phyloP scores from a whole-genome alignment of 2,888 invertebrate species.

The Petrolisthes cinctipes region DNA sequence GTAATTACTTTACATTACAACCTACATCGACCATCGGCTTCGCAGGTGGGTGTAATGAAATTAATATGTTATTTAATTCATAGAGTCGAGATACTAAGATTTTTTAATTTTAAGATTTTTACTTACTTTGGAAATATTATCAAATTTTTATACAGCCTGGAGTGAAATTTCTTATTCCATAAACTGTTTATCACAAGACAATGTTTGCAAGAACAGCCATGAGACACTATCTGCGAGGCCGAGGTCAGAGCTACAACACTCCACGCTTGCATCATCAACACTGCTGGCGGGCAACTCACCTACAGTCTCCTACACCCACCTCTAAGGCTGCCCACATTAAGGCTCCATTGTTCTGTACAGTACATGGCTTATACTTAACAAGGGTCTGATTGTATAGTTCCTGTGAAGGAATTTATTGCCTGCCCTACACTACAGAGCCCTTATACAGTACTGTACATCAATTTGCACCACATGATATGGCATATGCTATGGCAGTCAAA shows the following conservation, averaged over 20 bases:
- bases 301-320: conserved; percentile 21
- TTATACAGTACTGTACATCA: not conserved
- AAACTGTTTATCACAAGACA: no score
- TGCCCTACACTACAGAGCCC: not conserved
- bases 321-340: conserved; percentile 30
- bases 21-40: conserved; percentile 52
- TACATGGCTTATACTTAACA: conserved; percentile 6
- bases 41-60: conserved; percentile 22
- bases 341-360: conserved; percentile 27
- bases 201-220: no score
- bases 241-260: conserved; percentile 22
- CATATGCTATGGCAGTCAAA: not conserved
- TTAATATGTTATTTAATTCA: not conserved
- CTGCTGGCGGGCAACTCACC: conserved; percentile 4
- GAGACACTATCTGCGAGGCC: not conserved
- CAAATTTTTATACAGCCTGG: no score
- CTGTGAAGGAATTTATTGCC: conserved; percentile 14
- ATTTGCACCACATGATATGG: not conserved
- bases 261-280: conserved; percentile 4
- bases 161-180: no score
- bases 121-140: no score
- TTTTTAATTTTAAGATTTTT: not conserved
- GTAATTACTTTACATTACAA: conserved; percentile 50
- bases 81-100: not conserved
- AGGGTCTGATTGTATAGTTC: not conserved